Evolutionary conservation across 1,140 invertebrate species (phyloP).

Genomic region (Kradibia gibbosae): DNA sequence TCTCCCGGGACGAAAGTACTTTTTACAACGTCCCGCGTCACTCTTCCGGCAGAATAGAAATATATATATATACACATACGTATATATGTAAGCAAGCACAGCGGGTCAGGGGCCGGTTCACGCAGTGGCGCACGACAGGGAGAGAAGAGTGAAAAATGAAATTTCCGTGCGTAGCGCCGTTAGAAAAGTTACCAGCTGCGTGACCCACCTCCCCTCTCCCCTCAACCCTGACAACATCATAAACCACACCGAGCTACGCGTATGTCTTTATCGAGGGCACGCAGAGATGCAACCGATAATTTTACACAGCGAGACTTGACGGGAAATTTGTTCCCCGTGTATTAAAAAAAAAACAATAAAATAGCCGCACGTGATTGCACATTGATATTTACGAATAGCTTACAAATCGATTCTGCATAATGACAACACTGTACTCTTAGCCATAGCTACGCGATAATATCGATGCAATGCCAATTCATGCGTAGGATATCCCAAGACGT

Average conservation of each 20-base stretch:
- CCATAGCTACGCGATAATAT: background rate
- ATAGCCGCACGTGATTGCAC: background rate
- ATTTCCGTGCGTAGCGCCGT: slow-evolving; percentile 40
- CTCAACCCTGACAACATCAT: too few relatives aligned
- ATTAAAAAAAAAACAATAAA: background rate
- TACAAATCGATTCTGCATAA: background rate
- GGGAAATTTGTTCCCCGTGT: slow-evolving; percentile 14
- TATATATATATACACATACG: too few relatives aligned
- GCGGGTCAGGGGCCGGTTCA: slow-evolving; percentile 3
- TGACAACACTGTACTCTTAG: background rate
- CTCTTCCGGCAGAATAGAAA: slow-evolving; percentile 36
- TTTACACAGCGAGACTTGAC: background rate
- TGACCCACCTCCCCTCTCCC: background rate
- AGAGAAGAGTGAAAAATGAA: slow-evolving; percentile 49
- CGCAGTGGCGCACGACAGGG: background rate
- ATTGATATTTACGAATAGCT: slow-evolving; percentile 30
- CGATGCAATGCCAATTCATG: background rate
- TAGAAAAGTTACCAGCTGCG: slow-evolving; percentile 43
- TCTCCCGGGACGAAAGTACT: slow-evolving; percentile 45
- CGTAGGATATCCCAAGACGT: background rate
- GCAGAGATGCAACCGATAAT: slow-evolving; percentile 38
- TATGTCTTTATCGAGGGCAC: slow-evolving; percentile 15
- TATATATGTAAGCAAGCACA: too few relatives aligned
- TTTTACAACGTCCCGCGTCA: slow-evolving; percentile 51
- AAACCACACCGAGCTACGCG: too few relatives aligned